Evolutionary conservation across 2,113 vertebrate species (phyloP), one percentile per base, ranked within the genome.

Genomic region (Cephalopterus ornatus): DNA sequence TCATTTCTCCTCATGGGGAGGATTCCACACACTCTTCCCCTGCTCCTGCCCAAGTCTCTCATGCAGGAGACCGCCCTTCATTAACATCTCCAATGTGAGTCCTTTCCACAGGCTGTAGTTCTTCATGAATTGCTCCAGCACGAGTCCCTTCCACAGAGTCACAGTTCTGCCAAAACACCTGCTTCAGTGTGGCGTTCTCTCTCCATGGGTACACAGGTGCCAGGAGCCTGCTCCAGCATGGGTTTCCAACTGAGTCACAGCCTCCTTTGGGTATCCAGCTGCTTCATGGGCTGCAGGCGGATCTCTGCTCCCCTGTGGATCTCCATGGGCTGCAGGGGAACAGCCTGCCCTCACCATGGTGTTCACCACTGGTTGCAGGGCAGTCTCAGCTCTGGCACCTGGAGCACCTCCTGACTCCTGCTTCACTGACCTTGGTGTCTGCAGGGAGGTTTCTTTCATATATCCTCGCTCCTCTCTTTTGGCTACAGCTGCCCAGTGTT

Each of bases 211-310:
- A 30, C 41, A 22, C 0, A 1, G 41, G 14, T 42, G 14, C 21
- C 58, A 49, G 49, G 9, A 35, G 2, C 21, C 17, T 65, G 14
- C 11, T 49, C 49, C 56, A 65, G 35, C 26, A 10, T 9, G 16
- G 50, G 26, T 26, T 72, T 32, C 41, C 49, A 17, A 42, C 0
- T 0, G 14, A 8, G 17, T 27, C 13, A 56, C 9, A 33, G 13
- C 9, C 21, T 58, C 42, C 42, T 65, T 49, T 35, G 35, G 35
- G 21, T 8, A 49, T 12, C 30, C n/a, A 41, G 5, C 24, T 41
- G n/a, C 11, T 55, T 7, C 41, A 41, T 14, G 58, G 66, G 53
- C 37, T 59, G 24, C 32, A 32, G 52, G 16, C 7, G 32, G 4
- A 14, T 21, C 44, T 32, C 44, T 50, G 62, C 26, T 8, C 14